These are phyloP conservation scores for Trachemys scripta DNA, from an alignment of 2,113 vertebrate species.

Conservation along the genomic window DNA sequence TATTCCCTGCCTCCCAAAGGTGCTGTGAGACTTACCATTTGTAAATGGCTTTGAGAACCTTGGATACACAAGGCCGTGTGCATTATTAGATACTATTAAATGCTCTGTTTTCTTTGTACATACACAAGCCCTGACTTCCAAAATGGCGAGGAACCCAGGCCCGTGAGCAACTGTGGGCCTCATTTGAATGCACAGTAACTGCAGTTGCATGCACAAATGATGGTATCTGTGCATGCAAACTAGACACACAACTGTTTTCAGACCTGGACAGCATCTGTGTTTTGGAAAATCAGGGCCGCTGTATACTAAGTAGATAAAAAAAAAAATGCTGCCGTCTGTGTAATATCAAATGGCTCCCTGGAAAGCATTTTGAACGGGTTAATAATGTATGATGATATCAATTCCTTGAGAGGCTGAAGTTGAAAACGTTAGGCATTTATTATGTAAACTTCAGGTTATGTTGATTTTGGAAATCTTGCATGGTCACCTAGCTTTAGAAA, in stretches of 20 bases:
- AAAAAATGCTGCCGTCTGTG: background rate
- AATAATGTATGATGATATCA: conserved; percentile 11
- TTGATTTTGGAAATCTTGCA: conserved; percentile 38
- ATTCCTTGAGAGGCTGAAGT: conserved; percentile 43
- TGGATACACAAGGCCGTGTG: conserved; percentile 67
- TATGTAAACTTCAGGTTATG: conserved; percentile 50
- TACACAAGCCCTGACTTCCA: conserved; percentile 71
- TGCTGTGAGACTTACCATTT: conserved; percentile 71
- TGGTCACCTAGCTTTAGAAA: background rate
- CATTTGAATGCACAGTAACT: conserved; percentile 71
- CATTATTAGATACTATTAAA: conserved; percentile 66
- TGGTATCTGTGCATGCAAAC: conserved; percentile 67
- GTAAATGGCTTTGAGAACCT: conserved; percentile 68
- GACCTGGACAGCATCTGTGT: conserved; percentile 54
- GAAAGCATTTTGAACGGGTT: conserved; percentile 21
- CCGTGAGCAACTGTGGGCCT: conserved; percentile 68
- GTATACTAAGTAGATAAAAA: conserved; percentile 44
- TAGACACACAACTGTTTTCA: conserved; percentile 68
- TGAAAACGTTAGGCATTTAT: conserved; percentile 33
- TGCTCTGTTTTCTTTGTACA: conserved; percentile 64
- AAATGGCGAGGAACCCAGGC: conserved; percentile 73
- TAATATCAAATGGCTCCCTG: conserved; percentile 19
- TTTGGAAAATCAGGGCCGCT: conserved; percentile 36
- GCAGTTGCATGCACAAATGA: conserved; percentile 71
- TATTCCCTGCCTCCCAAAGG: conserved; percentile 68